Base-by-base conservation (phyloP, 1,140 invertebrate species). In the Tetragonula clypearis region DNA sequence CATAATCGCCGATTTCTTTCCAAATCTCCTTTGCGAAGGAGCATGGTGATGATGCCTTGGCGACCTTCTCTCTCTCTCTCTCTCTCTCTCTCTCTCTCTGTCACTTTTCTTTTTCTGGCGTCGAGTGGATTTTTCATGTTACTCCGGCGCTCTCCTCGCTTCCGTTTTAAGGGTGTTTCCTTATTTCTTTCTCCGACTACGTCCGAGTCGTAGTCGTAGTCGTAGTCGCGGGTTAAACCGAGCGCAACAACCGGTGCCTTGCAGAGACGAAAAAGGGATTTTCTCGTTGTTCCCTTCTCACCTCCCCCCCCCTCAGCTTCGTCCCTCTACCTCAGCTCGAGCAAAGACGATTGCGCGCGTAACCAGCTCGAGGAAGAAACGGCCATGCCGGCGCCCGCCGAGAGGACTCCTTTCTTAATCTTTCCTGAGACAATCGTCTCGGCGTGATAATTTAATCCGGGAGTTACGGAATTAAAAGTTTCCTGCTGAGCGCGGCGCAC, bases 391-490 rank as follows among this genome's bases (percentile, higher is more conserved):
- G 83, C 82, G 85, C 71, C 80, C 74, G 83, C 84, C 49, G 35
- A 60, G 87, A 79, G 69, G 82, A 87, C 84, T 92, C 88, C 90
- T 90, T 93, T 92, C 92, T 92, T 94, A 93, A 94, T 93, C 93
- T 93, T 89, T 90, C 88, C 86, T 86, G 89, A 90, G 91, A 93
- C 93, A 93, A 94, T 92, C 92, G 88, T 88, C 90, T 88, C 86
- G 88, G 86, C 89, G 92, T 93, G 93, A 93, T 94, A 93, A 94
- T 93, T 93, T 94, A 94, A 94, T 93, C 93, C 89, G 82, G 88
- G 92, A 93, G 91, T 94, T 93, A 93, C 92, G 90, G 91, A 93
- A 93, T 93, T 92, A 92, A 94, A 94, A 94, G 93, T 94, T 94
- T 93, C 93, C 88, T 90, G 87, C 92, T 90, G 92, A 92, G 92